These are phyloP conservation scores for Strongylocentrotus purpuratus DNA, from an alignment of 35 echinoderm and acorn worm species.

Conservation along the genomic window DNA sequence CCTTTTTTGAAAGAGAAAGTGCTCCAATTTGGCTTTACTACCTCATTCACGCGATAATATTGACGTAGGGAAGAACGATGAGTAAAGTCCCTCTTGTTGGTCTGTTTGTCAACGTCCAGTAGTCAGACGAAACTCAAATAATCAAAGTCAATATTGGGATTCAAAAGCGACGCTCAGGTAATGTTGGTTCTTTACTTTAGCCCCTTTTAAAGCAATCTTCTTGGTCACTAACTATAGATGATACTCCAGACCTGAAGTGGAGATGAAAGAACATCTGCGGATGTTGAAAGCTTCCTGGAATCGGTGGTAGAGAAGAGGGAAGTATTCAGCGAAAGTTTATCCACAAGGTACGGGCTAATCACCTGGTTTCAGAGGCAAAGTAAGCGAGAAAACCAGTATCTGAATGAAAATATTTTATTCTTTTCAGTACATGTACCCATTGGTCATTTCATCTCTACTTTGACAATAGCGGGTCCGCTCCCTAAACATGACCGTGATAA, in stretches of 20 bases:
- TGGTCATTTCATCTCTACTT: neutral
- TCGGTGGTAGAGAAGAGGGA: neutral
- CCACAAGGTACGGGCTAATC: neutral
- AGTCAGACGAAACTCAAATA: slow-evolving; percentile 51
- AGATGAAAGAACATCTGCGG: neutral
- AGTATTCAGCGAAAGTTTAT: neutral
- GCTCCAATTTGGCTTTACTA: neutral
- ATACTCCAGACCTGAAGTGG: neutral
- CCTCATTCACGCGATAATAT: slow-evolving; percentile 17
- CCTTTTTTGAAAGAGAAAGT: neutral
- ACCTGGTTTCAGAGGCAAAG: neutral
- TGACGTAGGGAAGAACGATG: slow-evolving; percentile 28
- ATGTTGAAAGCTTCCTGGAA: neutral
- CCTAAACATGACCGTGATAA: neutral
- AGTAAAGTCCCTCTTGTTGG: neutral
- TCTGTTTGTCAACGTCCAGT: slow-evolving; percentile 24
- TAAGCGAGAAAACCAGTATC: neutral
- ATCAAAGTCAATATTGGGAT: slow-evolving; percentile 27
- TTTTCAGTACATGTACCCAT: neutral
- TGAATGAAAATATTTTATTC: neutral
- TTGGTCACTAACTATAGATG: neutral
- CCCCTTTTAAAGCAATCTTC: neutral
- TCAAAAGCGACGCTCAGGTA: slow-evolving; percentile 30
- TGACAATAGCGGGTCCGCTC: neutral
- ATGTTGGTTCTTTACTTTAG: slow-evolving; percentile 18